Conservation (phyloP, 2,888 invertebrate genomes). For the Gymnocheta viridis region DNA sequence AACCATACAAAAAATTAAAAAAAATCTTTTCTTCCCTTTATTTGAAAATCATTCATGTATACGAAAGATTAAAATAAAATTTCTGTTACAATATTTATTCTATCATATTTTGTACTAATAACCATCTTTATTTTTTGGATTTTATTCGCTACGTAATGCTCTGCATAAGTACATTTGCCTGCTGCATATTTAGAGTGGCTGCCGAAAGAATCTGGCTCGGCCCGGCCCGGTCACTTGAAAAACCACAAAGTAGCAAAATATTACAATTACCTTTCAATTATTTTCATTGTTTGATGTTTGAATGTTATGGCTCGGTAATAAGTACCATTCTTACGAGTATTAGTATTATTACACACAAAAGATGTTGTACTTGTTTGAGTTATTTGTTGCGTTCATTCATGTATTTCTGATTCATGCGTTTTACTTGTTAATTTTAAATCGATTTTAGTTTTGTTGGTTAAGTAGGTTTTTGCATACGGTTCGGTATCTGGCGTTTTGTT, state of each 20-base stretch:
- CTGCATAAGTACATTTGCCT: neutral
- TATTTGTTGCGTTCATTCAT: conserved; percentile 9
- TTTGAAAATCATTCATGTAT: conserved; percentile 59
- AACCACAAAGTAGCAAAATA: conserved; percentile 69
- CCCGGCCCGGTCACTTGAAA: conserved; percentile 60
- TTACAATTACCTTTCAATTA: conserved; percentile 58
- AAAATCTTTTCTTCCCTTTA: conserved; percentile 2
- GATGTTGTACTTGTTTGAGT: conserved; percentile 20
- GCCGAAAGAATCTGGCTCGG: neutral
- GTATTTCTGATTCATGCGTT: conserved; percentile 40
- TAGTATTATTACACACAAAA: conserved; percentile 41
- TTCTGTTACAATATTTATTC: conserved; percentile 22
- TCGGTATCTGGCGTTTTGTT: neutral
- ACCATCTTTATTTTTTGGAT: conserved; percentile 19
- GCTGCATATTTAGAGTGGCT: conserved; percentile 19
- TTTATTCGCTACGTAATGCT: conserved; percentile 4
- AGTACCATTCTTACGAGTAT: conserved; percentile 50
- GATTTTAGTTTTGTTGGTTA: conserved; percentile 62
- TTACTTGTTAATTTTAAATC: conserved; percentile 38
- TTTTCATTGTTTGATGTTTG: conserved; percentile 57
- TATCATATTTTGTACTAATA: conserved; percentile 18
- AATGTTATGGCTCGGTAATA: conserved; percentile 41
- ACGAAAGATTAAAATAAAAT: conserved; percentile 45
- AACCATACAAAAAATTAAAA: neutral
- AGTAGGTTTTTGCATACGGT: conserved; percentile 58